Evolutionary conservation across 2,888 invertebrate genomes (phyloP).

Genomic region (Barypeithes pellucidus): DNA sequence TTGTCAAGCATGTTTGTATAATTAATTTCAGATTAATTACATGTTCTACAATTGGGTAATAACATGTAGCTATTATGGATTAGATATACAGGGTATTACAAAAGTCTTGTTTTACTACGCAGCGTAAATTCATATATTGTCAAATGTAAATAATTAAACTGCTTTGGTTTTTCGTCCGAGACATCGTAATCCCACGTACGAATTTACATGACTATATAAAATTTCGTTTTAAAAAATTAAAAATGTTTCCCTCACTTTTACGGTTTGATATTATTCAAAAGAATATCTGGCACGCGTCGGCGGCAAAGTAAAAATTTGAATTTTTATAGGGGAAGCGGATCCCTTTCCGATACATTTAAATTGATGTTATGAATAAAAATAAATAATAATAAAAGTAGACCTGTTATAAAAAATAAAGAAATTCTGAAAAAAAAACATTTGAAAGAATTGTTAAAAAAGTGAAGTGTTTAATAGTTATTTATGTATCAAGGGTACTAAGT

Average conservation of each 20-base stretch:
- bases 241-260: background rate
- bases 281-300: conserved; percentile 8
- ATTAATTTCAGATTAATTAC: too few species aligned
- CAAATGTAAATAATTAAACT: too few species aligned
- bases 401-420: background rate
- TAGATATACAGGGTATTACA: too few species aligned
- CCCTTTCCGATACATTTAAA: background rate
- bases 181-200: too few species aligned
- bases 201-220: background rate
- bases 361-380: conserved; percentile 1
- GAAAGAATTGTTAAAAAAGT: background rate
- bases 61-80: too few species aligned
- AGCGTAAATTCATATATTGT: too few species aligned
- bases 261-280: background rate
- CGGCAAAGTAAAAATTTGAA: conserved; percentile 14
- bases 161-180: too few species aligned
- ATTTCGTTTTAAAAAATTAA: background rate
- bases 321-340: conserved; percentile 12
- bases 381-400: background rate
- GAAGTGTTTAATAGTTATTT: too few species aligned
- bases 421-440: background rate
- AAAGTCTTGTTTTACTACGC: too few species aligned
- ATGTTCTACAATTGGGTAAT: too few species aligned
- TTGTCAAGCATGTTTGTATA: too few species aligned
- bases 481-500: too few species aligned